Conservation (phyloP, 2,113 vertebrate genomes). For the Ptilonorhynchus violaceus region DNA sequence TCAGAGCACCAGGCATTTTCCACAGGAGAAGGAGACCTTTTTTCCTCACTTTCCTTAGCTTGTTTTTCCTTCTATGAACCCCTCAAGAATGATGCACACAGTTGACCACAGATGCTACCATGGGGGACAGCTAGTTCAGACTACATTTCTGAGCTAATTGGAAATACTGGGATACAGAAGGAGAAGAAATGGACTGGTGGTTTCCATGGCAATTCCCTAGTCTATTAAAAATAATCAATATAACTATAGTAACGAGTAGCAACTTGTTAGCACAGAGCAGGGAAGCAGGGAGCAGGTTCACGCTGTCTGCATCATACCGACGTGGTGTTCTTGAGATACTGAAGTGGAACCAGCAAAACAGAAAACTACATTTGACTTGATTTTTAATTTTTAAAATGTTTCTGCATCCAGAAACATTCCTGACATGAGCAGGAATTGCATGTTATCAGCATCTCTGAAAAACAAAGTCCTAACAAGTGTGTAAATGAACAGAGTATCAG, state of each 20-base stretch:
- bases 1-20: background rate
- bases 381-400: background rate
- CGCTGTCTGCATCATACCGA: accelerated
- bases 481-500: background rate
- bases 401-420: background rate
- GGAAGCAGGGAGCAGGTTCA: background rate
- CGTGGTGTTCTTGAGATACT: accelerated
- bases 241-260: background rate
- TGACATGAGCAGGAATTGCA: background rate
- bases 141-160: background rate
- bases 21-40: background rate
- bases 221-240: background rate
- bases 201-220: background rate
- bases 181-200: background rate
- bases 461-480: background rate
- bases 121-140: background rate
- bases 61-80: background rate
- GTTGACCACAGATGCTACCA: background rate
- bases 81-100: background rate
- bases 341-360: background rate
- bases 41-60: background rate
- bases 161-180: background rate
- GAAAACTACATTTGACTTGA: background rate
- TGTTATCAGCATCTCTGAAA: background rate
- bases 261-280: background rate